phyloP scores from a whole-genome alignment of 1,140 invertebrate genomes.

The Condylostylus longicornis region DNA sequence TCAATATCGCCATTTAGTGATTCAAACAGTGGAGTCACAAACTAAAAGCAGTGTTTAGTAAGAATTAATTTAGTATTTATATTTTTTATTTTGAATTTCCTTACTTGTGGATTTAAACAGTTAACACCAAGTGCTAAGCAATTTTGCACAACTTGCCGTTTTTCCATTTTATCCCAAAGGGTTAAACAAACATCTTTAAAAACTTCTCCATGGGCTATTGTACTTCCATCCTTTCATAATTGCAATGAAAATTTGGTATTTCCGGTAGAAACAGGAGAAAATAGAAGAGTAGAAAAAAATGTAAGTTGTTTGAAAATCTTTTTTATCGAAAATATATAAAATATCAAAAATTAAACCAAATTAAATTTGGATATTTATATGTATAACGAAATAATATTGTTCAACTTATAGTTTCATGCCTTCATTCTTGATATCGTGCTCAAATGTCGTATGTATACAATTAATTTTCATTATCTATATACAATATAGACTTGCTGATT shows the following conservation, averaged over 20 bases:
- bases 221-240: slow-evolving; percentile 38
- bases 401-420: not conserved
- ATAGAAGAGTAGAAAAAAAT: not conserved
- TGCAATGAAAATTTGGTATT: not conserved
- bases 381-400: not conserved
- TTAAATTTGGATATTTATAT: not conserved
- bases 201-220: slow-evolving; percentile 56
- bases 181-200: slow-evolving; percentile 39
- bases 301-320: not conserved
- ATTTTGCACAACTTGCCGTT: slow-evolving; percentile 40
- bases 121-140: slow-evolving; percentile 73
- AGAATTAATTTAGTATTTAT: not conserved
- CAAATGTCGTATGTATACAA: too few relatives aligned
- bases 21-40: slow-evolving; percentile 40
- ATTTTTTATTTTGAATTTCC: slow-evolving; percentile 4
- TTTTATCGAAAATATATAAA: not conserved
- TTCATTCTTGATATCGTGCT: too few relatives aligned
- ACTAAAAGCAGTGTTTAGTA: slow-evolving; percentile 3
- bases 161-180: slow-evolving; percentile 42
- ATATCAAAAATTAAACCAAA: not conserved
- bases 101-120: slow-evolving; percentile 50
- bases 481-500: too few relatives aligned
- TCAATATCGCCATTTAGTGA: slow-evolving; percentile 27
- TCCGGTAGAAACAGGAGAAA: not conserved
- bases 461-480: too few relatives aligned